Percentiles rank a stretch among this genome's conserved stretches.
Conservation (phyloP, 2,113 vertebrate genomes). For the Symphodus melops region DNA sequence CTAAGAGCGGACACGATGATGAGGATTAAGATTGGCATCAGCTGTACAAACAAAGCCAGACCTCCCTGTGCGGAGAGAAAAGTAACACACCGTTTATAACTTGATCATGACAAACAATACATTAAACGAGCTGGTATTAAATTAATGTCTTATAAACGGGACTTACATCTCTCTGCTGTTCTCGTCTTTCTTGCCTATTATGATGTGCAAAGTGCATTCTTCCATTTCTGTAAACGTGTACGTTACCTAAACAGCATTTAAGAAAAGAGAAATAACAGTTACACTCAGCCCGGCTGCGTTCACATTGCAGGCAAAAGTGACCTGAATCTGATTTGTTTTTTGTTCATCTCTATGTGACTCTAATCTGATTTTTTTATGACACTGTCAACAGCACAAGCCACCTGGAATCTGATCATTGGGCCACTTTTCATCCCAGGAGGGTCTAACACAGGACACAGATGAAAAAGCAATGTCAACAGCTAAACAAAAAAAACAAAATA, state of each 20-base stretch:
- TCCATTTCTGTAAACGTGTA: constrained; percentile 86
- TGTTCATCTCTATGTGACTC: too few species aligned
- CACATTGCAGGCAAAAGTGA: too few species aligned
- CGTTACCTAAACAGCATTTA: constrained; percentile 74
- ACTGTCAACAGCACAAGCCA: too few species aligned
- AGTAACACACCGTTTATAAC: background rate
- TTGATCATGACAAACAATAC: background rate
- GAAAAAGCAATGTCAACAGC: too few species aligned
- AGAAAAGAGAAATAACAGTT: background rate
- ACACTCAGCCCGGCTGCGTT: too few species aligned
- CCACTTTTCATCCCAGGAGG: too few species aligned
- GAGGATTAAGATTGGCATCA: constrained; percentile 97
- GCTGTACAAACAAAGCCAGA: constrained; percentile 96
- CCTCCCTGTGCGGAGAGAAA: constrained; percentile 87
- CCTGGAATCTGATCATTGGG: too few species aligned
- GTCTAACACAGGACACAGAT: too few species aligned
- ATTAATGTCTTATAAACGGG: background rate
- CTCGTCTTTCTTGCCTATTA: constrained; percentile 78
- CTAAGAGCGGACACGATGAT: constrained; percentile 96
- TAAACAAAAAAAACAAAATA: too few species aligned
- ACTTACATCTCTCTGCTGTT: constrained; percentile 84
- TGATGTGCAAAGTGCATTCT: constrained; percentile 85
- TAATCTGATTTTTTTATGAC: too few species aligned
- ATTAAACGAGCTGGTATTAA: background rate
- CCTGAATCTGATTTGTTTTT: too few species aligned